Conservation (phyloP, 2,797 vertebrate genomes). For the Echiichthys vipera region DNA sequence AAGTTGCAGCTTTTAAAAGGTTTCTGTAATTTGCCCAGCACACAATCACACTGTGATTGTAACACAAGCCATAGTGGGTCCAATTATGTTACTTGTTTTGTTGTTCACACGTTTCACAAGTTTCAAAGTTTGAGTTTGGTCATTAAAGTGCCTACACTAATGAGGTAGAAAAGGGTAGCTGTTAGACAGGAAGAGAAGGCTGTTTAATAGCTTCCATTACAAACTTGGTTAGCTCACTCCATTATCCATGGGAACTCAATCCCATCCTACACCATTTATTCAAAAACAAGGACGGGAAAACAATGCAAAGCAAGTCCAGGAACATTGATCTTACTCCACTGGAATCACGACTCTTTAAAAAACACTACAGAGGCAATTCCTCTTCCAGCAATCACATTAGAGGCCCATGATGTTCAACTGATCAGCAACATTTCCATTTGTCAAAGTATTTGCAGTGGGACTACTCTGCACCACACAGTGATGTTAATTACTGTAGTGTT, state of each 20-base stretch:
- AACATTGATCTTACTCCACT: slow-evolving; percentile 77
- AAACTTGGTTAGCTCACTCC: slow-evolving; percentile 81
- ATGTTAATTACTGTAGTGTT: slow-evolving; percentile 59
- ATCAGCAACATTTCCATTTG: slow-evolving; percentile 63
- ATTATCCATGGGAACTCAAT: slow-evolving; percentile 79
- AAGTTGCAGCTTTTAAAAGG: slow-evolving; percentile 38
- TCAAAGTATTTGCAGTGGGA: slow-evolving; percentile 46
- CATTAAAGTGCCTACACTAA: slow-evolving; percentile 76
- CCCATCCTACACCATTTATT: slow-evolving; percentile 71
- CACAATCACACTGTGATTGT: slow-evolving; percentile 31
- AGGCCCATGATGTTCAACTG: slow-evolving; percentile 52
- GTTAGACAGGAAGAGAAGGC: slow-evolving; percentile 77
- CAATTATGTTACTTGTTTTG: slow-evolving; percentile 71
- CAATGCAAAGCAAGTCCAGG: slow-evolving; percentile 63
- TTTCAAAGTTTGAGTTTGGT: slow-evolving; percentile 75
- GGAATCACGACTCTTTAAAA: slow-evolving; percentile 69
- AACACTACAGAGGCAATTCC: slow-evolving; percentile 52
- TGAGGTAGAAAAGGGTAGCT: slow-evolving; percentile 76
- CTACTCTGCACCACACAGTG: slow-evolving; percentile 14
- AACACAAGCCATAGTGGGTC: slow-evolving; percentile 40
- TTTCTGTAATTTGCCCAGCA: slow-evolving; percentile 26
- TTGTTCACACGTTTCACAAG: slow-evolving; percentile 67
- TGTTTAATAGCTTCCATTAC: slow-evolving; percentile 86
- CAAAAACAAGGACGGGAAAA: slow-evolving; percentile 69
- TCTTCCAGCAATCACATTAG: slow-evolving; percentile 67